A percentile compares a stretch with the other conserved stretches of the same genome.
Conservation (phyloP, 1,140 invertebrate genomes). For the Wiebesia pumilae region DNA sequence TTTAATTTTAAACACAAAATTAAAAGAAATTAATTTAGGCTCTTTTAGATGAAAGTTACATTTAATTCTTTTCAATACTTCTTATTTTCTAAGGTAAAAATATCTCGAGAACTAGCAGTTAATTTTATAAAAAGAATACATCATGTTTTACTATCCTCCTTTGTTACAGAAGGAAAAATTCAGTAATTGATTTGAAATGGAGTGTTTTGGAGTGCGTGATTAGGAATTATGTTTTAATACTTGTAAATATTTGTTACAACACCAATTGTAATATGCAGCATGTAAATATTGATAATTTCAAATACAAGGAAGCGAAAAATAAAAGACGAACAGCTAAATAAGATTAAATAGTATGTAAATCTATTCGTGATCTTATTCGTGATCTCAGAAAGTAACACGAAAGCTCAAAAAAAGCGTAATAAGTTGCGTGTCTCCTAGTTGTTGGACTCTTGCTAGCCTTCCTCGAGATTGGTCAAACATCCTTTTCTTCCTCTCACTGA, state of each 20-base stretch:
- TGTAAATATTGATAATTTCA: constrained; percentile 39
- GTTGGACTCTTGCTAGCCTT: not conserved
- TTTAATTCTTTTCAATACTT: too few relatives aligned
- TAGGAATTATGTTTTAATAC: constrained; percentile 20
- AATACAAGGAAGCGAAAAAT: not conserved
- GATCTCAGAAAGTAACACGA: not conserved
- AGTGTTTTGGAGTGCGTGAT: constrained; percentile 25
- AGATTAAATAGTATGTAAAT: not conserved
- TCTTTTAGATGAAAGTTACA: too few relatives aligned
- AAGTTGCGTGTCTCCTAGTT: not conserved
- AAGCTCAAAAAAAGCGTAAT: not conserved
- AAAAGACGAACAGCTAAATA: not conserved
- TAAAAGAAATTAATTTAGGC: too few relatives aligned
- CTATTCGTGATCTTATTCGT: too few relatives aligned
- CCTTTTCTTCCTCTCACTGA: not conserved
- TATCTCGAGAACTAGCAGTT: too few relatives aligned
- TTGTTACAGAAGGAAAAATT: not conserved
- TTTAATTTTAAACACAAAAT: too few relatives aligned
- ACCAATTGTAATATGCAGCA: constrained; percentile 10
- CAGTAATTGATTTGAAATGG: not conserved
- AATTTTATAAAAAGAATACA: not conserved
- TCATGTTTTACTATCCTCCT: not conserved
- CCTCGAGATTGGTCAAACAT: not conserved
- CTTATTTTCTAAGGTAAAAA: too few relatives aligned
- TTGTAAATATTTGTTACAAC: constrained; percentile 37